These are phyloP conservation scores for Chloropsis hardwickii DNA, from an alignment of 2,113 vertebrate species.

Conservation along the genomic window DNA sequence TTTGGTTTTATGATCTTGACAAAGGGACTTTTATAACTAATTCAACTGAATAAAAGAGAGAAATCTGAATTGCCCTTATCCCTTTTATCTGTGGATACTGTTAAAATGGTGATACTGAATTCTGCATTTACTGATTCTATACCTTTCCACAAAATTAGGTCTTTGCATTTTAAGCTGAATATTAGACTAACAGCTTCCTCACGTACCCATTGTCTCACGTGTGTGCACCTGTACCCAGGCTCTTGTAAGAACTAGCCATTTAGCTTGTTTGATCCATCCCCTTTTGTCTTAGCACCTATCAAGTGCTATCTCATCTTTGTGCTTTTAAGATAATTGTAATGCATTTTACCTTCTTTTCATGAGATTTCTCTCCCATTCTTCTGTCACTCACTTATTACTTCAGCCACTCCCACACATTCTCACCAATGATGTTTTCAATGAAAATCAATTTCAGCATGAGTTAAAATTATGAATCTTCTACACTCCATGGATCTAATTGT, in stretches of 20 bases:
- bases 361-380: background rate
- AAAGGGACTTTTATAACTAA: background rate
- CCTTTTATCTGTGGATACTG: background rate
- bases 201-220: background rate
- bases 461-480: background rate
- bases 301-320: background rate
- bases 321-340: background rate
- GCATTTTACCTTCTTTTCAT: background rate
- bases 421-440: background rate
- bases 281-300: background rate
- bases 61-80: background rate
- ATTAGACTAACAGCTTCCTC: background rate
- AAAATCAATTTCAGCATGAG: background rate
- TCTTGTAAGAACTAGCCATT: background rate
- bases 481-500: background rate
- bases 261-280: background rate
- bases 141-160: background rate
- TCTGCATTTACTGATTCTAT: background rate
- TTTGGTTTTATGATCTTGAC: background rate
- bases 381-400: background rate
- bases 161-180: background rate
- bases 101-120: background rate
- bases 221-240: background rate
- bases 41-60: background rate
- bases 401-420: background rate